Base-by-base conservation (phyloP, 1,140 invertebrate species). In the Neocloeon triangulifer region DNA sequence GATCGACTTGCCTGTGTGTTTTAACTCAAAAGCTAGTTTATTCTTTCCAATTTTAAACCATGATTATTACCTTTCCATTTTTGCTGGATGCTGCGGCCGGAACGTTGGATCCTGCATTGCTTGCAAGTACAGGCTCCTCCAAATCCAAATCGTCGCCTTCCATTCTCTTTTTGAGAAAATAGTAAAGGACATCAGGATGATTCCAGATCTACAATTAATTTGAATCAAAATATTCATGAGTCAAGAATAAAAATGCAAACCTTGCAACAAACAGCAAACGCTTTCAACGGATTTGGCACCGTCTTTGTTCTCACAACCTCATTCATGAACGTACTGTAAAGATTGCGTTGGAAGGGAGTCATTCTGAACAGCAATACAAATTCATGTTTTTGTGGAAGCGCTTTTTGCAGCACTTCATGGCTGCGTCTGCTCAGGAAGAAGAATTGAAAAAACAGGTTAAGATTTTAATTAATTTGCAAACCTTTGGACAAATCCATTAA, bases 211-310 rank as follows among this genome's bases (percentile, higher is more conserved):
- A 47, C 27, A 43, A 39, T 38, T 25, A 37, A 28, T 40, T 28
- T 25, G 41, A 30, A 31, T 33, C 25, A n/a, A 12, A 8, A 23
- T 25, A n/a, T 25, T 25, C 14, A 25, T 25, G 14, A 2, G 14
- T 3, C n/a, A 3, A 4, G n/a, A 21, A 9, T 18, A 18, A n/a
- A 10, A 25, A 10, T 19, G 40, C 52, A 46, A 53, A 78, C 73
- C 61, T 98, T 97, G 48, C 89, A 95, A 52, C 92, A 96, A 31
- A 97, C 85, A 23, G 92, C 85, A 58, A 97, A 98, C 4, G 94
- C 88, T 52, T 92, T 94, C 8, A 98, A 60, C 1, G 94, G 89
- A 62, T 97, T 97, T 5, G 81, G 81, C 15, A 88, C 80, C 17
- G 79, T 68, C 36, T 80, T 75, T 7, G 66, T 74, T 27, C 78